Percentiles rank a stretch among this genome's conserved stretches.
Conservation (phyloP, 2,113 vertebrate genomes). For the Sciurus niger region DNA sequence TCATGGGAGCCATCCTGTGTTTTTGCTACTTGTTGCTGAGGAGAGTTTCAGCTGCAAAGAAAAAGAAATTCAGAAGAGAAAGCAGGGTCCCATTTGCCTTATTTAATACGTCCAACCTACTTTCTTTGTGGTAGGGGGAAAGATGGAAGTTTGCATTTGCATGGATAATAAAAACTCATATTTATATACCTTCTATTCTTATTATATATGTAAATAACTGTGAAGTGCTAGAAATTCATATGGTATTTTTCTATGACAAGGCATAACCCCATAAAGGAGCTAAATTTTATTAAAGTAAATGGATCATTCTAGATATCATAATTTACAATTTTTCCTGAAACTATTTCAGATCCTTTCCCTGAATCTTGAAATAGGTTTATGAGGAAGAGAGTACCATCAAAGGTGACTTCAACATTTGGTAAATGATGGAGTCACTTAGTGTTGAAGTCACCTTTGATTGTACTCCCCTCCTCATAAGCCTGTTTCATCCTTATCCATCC, state of each 20-base stretch:
- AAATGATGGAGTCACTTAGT: background rate
- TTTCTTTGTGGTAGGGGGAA: background rate
- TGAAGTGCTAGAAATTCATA: background rate
- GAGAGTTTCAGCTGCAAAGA: conserved; percentile 50
- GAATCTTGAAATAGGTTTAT: background rate
- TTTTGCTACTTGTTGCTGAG: conserved; percentile 74
- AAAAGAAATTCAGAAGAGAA: conserved; percentile 3
- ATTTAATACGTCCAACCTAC: background rate
- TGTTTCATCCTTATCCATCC: background rate
- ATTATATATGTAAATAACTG: background rate
- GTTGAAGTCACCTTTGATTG: background rate
- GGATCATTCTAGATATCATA: background rate
- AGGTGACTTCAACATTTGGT: no score
- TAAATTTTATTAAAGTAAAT: background rate
- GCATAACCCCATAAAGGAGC: background rate
- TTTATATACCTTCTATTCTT: background rate
- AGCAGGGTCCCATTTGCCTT: background rate
- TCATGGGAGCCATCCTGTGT: conserved; percentile 31
- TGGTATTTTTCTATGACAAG: conserved; percentile 18
- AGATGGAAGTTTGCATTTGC: background rate
- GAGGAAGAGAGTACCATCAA: no score
- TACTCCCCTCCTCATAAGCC: background rate
- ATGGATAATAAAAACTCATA: background rate
- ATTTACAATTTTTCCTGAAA: conserved; percentile 38
- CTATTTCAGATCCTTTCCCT: background rate